These are phyloP conservation scores for Trissolcus basalis DNA, from an alignment of 1,140 invertebrate genomes.

Conservation along the genomic window DNA sequence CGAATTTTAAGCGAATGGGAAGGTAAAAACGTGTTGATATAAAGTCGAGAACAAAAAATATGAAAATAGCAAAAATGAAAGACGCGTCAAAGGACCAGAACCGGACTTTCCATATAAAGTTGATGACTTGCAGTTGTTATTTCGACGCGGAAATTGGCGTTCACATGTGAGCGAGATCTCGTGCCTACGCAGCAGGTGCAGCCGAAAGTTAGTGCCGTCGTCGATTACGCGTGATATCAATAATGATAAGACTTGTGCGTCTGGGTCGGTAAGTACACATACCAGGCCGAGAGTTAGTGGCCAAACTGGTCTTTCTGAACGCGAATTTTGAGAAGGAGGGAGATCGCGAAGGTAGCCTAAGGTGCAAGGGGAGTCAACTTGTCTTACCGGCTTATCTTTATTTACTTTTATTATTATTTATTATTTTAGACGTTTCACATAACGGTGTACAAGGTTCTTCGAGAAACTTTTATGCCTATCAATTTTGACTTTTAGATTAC, in stretches of 20 bases:
- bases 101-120: slow-evolving; percentile 50
- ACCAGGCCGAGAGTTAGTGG: slow-evolving; percentile 36
- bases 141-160: slow-evolving; percentile 54
- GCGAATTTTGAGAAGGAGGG: slow-evolving; percentile 38
- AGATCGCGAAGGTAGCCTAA: slow-evolving; percentile 4
- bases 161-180: slow-evolving; percentile 56
- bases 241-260: slow-evolving; percentile 50
- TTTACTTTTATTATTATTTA: slow-evolving; percentile 66
- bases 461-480: neutral
- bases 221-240: slow-evolving; percentile 56
- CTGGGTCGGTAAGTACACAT: slow-evolving; percentile 22
- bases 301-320: slow-evolving; percentile 47
- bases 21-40: slow-evolving; percentile 2
- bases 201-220: slow-evolving; percentile 53
- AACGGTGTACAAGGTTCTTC: slow-evolving; percentile 54
- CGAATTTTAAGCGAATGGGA: too few species aligned
- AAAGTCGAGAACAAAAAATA: slow-evolving; percentile 18
- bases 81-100: slow-evolving; percentile 30
- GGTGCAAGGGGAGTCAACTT: slow-evolving; percentile 57
- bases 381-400: slow-evolving; percentile 59
- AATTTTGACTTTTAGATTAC: neutral
- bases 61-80: slow-evolving; percentile 28
- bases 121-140: slow-evolving; percentile 38
- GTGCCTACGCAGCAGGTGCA: slow-evolving; percentile 60
- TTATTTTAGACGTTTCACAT: slow-evolving; percentile 59